A percentile compares a stretch with the other conserved stretches of the same genome.
phyloP scores from a whole-genome alignment of 2,797 vertebrate species.

The Cottoperca gobio region DNA sequence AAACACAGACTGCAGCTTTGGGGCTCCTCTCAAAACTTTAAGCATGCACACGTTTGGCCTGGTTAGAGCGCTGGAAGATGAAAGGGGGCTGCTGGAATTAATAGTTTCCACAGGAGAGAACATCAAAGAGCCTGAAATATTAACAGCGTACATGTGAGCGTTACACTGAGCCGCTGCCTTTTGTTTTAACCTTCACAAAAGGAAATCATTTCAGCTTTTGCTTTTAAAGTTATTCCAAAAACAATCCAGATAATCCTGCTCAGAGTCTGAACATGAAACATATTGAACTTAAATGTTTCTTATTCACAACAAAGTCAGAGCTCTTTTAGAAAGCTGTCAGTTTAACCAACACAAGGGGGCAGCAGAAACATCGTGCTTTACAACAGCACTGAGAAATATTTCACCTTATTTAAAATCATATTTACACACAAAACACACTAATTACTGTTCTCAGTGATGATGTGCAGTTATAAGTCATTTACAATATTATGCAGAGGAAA shows the following conservation, averaged over 20 bases:
- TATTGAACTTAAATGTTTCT: neutral
- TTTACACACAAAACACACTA: neutral
- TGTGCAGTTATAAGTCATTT: too few relatives aligned
- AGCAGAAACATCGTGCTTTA: constrained; percentile 1
- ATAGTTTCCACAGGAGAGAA: constrained; percentile 66
- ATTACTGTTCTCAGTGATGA: neutral
- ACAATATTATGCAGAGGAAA: too few relatives aligned
- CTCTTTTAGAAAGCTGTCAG: neutral
- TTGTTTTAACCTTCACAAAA: constrained; percentile 61
- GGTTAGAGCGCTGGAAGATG: constrained; percentile 58
- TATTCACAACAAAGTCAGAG: neutral
- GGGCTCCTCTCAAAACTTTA: constrained; percentile 60
- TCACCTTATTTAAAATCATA: neutral
- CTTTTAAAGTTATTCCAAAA: constrained; percentile 31
- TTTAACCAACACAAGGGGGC: constrained; percentile 63
- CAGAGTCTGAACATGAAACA: neutral
- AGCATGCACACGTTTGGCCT: constrained; percentile 59
- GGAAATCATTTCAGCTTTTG: constrained; percentile 15
- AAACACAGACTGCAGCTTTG: constrained; percentile 27
- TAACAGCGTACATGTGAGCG: constrained; percentile 50
- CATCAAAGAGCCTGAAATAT: constrained; percentile 71
- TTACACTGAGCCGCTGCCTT: constrained; percentile 45
- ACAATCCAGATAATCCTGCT: neutral
- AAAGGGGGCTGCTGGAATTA: constrained; percentile 61
- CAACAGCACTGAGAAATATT: neutral